Conservation (phyloP, 2,888 invertebrate species). For the Sinhomidia bicolor region DNA sequence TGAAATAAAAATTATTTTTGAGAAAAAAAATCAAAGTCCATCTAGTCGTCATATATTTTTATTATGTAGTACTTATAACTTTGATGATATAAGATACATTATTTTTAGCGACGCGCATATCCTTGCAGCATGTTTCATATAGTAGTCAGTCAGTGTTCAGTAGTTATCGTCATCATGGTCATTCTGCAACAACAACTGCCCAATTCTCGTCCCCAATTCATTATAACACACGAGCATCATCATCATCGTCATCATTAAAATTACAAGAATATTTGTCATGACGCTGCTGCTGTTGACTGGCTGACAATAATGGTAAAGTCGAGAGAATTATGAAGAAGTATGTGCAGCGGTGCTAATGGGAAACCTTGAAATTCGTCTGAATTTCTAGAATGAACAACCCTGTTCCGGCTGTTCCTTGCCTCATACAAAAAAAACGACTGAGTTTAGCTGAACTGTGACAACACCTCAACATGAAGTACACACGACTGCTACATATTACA, state of each 20-base stretch:
- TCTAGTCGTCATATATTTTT: background rate
- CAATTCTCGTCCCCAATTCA: constrained; percentile 4
- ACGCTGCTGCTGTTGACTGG: no score
- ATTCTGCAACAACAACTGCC: background rate
- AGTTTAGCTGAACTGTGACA: no score
- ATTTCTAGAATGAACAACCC: background rate
- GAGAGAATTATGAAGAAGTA: background rate
- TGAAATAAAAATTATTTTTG: background rate
- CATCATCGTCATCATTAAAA: background rate
- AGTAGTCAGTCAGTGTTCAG: no score
- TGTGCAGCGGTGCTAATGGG: background rate
- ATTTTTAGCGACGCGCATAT: background rate
- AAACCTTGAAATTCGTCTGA: background rate
- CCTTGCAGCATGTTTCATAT: background rate
- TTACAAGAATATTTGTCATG: constrained; percentile 5
- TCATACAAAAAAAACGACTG: no score
- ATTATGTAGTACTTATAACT: no score
- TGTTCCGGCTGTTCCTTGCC: no score
- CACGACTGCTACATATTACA: no score
- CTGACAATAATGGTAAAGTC: background rate
- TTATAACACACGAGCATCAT: no score
- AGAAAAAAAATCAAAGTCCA: background rate
- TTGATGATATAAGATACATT: no score
- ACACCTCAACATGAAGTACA: no score
- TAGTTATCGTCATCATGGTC: background rate